Evolutionary conservation across 2,888 invertebrate species (phyloP).

Genomic region (Pristionchus mayeri): DNA sequence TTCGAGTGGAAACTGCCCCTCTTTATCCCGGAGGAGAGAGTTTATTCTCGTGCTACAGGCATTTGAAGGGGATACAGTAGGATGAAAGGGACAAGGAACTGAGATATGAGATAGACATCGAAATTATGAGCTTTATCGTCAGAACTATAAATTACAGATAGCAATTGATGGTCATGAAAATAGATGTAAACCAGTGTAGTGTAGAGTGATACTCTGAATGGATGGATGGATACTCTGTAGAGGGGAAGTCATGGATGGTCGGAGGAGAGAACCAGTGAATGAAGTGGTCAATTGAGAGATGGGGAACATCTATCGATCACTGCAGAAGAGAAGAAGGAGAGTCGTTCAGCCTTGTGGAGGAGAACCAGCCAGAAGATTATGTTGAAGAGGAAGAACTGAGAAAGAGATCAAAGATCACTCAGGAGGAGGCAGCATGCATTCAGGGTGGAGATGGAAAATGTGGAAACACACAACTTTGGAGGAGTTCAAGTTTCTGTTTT

Average conservation of each 20-base stretch:
- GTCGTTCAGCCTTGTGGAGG: conserved; percentile 62
- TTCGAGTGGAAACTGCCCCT: not conserved
- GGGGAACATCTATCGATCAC: conserved; percentile 19
- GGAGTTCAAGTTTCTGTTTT: too few species aligned
- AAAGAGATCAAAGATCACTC: conserved; percentile 50
- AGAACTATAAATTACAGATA: not conserved
- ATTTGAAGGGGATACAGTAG: too few species aligned
- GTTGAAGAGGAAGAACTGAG: conserved; percentile 67
- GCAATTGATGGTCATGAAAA: not conserved
- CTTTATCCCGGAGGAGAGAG: too few species aligned
- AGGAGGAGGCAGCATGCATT: too few species aligned
- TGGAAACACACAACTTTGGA: too few species aligned
- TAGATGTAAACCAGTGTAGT: not conserved
- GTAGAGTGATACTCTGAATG: not conserved
- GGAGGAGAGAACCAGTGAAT: not conserved
- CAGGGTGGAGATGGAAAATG: too few species aligned
- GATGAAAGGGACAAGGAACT: too few species aligned
- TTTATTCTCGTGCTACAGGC: too few species aligned
- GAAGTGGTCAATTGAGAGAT: not conserved
- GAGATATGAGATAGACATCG: too few species aligned
- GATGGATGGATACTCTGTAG: not conserved
- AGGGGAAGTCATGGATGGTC: not conserved
- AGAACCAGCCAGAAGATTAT: conserved; percentile 66
- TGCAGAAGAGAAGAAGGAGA: conserved; percentile 52
- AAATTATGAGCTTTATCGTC: not conserved